Evolutionary conservation across 1,140 invertebrate genomes (phyloP), one percentile per base, ranked within the genome.

Genomic region (Bombus affinis): DNA sequence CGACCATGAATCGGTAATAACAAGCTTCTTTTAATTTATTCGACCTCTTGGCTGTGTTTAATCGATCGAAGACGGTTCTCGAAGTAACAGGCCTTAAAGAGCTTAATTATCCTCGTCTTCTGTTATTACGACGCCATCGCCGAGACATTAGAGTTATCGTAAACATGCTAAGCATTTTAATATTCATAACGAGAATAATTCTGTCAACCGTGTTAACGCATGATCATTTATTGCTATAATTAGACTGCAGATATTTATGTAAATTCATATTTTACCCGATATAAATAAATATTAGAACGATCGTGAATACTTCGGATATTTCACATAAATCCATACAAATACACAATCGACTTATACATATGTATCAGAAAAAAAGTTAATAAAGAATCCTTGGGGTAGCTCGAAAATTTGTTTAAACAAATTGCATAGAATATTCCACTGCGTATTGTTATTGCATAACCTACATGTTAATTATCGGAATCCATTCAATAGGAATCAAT

Each of bases 21-120:
- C 57, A 32, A 83, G 59, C 65, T 83, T 79, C 82, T 59, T 47
- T 79, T 79, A 84, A 79, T 71, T 84, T 79, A 71, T 47, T 28
- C 74, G 53, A 28, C 18, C 8, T 37, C 25, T 12, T 42, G 1
- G 42, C 12, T 37, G 25, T 44, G 72, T 68, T 79, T 84, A 65
- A 79, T 84, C 83, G 83, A 84, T 80, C 62, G 37, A 37, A 39
- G 35, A 53, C 22, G 13, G 62, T 77, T 47, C 42, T 44, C 32
- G 1, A 22, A 47, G 25, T 53, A 53, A 71, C 53, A 65, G 32
- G n/a, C 32, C 75, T 78, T 84, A 78, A 84, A 39, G 39, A 72
- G 75, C 74, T 80, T 65, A 72, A 79, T 84, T 83, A 65, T 37
- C 81, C 47, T 22, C 62, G 22, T 77, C 44, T 57, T 62, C 72